Percentiles rank a stretch among this genome's conserved stretches.
Evolutionary conservation across 2,113 vertebrate genomes (phyloP).

Genomic region (Panthera tigris): DNA sequence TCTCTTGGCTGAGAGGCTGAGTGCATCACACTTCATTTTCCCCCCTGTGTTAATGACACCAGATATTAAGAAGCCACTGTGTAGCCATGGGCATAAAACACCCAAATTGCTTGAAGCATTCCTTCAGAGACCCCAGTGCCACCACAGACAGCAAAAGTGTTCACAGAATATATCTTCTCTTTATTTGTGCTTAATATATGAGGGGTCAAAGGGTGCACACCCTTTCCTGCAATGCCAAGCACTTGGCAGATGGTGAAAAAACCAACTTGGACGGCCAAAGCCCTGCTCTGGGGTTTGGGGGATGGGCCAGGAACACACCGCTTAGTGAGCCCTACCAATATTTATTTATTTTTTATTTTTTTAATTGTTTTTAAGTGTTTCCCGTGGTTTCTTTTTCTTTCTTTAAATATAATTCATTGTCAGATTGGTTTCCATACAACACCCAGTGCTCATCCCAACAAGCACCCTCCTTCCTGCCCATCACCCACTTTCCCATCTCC

Average conservation of each 20-base stretch:
- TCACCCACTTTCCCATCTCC: no score
- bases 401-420: no score
- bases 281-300: background rate
- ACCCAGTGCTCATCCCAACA: no score
- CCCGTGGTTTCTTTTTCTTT: no score
- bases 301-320: background rate
- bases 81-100: background rate
- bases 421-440: no score
- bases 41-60: background rate
- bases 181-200: background rate
- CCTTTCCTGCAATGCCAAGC: background rate
- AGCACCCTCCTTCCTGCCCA: no score
- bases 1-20: background rate
- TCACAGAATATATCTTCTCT: background rate
- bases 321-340: background rate
- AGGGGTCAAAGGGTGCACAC: background rate
- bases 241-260: background rate
- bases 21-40: fast-evolving
- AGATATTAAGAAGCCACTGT: background rate
- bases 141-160: background rate
- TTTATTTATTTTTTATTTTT: no score
- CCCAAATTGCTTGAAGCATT: background rate
- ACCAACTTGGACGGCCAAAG: fast-evolving
- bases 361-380: no score
- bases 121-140: background rate